Evolutionary conservation across 2,888 invertebrate genomes (phyloP).

Genomic region (Nemapogon koenigi): DNA sequence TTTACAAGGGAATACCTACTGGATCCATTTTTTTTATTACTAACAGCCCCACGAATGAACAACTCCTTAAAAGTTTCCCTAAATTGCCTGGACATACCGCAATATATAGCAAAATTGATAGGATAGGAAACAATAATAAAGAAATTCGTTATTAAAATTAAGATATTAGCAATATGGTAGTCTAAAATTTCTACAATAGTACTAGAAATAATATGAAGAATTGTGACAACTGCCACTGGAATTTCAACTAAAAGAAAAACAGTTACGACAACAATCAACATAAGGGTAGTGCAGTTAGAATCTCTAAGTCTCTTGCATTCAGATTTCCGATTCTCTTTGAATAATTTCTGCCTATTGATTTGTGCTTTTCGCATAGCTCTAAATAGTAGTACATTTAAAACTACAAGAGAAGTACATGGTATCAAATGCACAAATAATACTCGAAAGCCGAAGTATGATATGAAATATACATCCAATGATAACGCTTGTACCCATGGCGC

Average conservation of each 20-base stretch:
- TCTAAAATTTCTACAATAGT: conserved; percentile 75
- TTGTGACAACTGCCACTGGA: conserved; percentile 82
- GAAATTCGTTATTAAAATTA: conserved; percentile 87
- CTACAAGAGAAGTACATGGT: conserved; percentile 88
- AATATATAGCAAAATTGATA: conserved; percentile 94
- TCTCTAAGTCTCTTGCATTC: conserved; percentile 81
- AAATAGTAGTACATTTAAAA: conserved; percentile 87
- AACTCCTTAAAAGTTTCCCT: conserved; percentile 90
- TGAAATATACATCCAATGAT: conserved; percentile 79
- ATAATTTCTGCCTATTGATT: conserved; percentile 75
- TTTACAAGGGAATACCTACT: conserved; percentile 83
- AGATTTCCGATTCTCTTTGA: conserved; percentile 78
- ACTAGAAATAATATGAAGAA: conserved; percentile 82
- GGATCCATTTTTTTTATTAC: conserved; percentile 71
- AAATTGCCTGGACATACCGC: conserved; percentile 94
- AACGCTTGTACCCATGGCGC: conserved; percentile 77
- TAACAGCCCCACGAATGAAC: conserved; percentile 71
- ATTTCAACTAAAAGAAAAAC: conserved; percentile 85
- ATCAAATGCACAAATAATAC: conserved; percentile 91
- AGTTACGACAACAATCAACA: conserved; percentile 87
- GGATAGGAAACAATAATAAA: conserved; percentile 91
- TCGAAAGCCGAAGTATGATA: conserved; percentile 82
- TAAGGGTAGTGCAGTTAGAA: conserved; percentile 85
- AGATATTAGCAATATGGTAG: conserved; percentile 78
- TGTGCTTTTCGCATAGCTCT: conserved; percentile 86